phyloP scores from a whole-genome alignment of 2,113 vertebrate genomes.

The Chrysemys picta region DNA sequence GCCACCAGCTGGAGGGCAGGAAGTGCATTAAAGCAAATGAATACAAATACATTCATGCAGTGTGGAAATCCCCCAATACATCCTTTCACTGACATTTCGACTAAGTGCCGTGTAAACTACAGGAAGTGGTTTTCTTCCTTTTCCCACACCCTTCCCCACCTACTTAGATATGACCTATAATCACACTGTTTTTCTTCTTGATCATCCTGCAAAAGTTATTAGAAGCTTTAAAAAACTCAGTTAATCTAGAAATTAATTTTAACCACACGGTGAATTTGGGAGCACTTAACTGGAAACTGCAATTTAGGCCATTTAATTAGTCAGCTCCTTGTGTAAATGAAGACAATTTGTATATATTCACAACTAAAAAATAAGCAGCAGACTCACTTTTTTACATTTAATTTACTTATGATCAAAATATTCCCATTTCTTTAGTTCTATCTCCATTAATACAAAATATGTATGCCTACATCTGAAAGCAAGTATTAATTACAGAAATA shows the following conservation, averaged over 20 bases:
- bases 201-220: not conserved
- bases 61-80: not conserved
- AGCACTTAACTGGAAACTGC: conserved; percentile 63
- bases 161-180: not conserved
- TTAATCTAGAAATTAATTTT: conserved; percentile 37
- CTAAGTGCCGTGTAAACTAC: conserved; percentile 4
- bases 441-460: not conserved
- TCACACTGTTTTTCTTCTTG: not conserved
- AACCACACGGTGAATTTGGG: conserved; percentile 1
- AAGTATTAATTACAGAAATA: not conserved
- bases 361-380: not conserved
- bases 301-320: conserved; percentile 47
- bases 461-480: not conserved
- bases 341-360: conserved; percentile 34
- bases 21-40: not conserved
- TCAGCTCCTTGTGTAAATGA: conserved; percentile 30
- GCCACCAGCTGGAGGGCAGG: not conserved
- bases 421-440: conserved; percentile 35
- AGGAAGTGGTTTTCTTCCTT: not conserved
- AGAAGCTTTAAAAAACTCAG: conserved; percentile 24
- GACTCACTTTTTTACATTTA: conserved; percentile 30
- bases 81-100: not conserved
- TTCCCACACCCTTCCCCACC: not conserved
- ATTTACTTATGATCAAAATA: conserved; percentile 34
- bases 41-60: not conserved